phyloP scores from a whole-genome alignment of 1,140 invertebrate species.

The Aphaenogaster floridana region DNA sequence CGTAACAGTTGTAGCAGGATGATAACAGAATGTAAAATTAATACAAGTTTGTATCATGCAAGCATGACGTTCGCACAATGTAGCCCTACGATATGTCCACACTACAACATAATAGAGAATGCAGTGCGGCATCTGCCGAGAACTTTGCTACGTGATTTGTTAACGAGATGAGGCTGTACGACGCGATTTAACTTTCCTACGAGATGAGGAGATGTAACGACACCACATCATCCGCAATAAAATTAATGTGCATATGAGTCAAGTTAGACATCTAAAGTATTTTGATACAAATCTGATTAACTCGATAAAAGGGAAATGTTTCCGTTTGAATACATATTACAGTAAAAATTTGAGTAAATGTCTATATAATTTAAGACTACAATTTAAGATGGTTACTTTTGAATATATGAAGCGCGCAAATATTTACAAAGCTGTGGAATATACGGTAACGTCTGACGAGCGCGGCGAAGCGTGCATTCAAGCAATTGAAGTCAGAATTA shows the following conservation, averaged over 20 bases:
- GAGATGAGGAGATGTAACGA: not conserved
- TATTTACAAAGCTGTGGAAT: conserved; percentile 53
- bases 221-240: conserved; percentile 32
- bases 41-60: conserved; percentile 41
- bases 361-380: not conserved
- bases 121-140: conserved; percentile 30
- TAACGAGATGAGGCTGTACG: conserved; percentile 50
- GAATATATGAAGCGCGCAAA: conserved; percentile 4
- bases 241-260: conserved; percentile 47
- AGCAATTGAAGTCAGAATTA: conserved; percentile 64
- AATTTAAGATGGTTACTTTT: not conserved
- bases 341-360: not conserved
- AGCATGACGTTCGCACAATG: conserved; percentile 28
- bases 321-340: not conserved
- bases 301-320: not conserved
- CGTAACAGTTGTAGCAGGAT: not conserved
- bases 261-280: not conserved
- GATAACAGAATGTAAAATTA: conserved; percentile 54
- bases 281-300: not conserved
- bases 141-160: conserved; percentile 70
- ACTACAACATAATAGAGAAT: conserved; percentile 38
- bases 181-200: conserved; percentile 45
- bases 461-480: not conserved
- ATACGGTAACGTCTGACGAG: conserved; percentile 43
- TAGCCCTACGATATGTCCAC: conserved; percentile 28